Evolutionary conservation across 2,113 vertebrate genomes (phyloP).

Genomic region (Fulica atra): DNA sequence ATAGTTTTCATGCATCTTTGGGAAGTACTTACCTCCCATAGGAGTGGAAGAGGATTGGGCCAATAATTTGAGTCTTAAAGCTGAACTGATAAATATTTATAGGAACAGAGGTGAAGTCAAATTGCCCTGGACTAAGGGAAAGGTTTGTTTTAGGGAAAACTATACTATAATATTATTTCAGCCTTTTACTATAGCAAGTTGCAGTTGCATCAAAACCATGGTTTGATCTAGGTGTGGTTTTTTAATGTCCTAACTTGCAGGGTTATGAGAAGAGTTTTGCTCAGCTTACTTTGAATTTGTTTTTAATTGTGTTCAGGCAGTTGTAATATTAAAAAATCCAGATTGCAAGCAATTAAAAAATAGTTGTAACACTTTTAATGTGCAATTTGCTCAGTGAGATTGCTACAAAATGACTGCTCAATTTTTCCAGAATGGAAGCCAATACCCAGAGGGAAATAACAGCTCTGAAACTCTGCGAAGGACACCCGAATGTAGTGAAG

Average conservation of each 20-base stretch:
- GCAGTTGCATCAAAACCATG: not conserved
- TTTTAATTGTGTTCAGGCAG: not conserved
- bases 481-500: constrained; percentile 97
- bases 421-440: constrained; percentile 90
- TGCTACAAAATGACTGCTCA: not conserved
- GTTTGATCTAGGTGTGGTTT: not conserved
- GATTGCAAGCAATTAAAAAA: not conserved
- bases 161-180: not conserved
- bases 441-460: constrained; percentile 95
- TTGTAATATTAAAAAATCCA: not conserved
- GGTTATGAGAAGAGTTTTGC: not conserved
- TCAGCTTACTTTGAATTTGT: not conserved
- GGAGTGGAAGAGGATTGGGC: not conserved
- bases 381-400: not conserved
- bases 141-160: not conserved
- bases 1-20: not conserved
- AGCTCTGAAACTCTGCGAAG: constrained; percentile 94
- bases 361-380: not conserved
- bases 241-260: not conserved
- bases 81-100: not conserved
- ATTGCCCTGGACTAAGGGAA: constrained; percentile 3
- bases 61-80: not conserved
- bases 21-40: not conserved
- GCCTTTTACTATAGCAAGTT: not conserved
- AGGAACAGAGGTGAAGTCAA: constrained; percentile 21